These are phyloP conservation scores for Lordiphosa mommai DNA, from an alignment of 1,140 invertebrate species.

Conservation along the genomic window DNA sequence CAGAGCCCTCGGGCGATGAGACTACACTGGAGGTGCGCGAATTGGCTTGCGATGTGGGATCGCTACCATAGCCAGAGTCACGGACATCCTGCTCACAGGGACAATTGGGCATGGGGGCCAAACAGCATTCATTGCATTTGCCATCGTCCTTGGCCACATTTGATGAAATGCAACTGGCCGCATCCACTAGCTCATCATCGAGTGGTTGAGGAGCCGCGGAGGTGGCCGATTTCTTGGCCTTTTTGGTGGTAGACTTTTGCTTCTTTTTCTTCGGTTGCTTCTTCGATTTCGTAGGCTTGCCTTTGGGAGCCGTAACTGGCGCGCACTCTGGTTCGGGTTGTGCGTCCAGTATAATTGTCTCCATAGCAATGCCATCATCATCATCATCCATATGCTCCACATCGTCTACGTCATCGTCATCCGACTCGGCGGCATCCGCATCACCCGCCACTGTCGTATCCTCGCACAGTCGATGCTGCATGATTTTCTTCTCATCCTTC, in stretches of 20 bases:
- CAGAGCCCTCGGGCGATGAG: conserved; percentile 89
- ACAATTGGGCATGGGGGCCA: conserved; percentile 64
- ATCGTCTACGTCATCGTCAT: conserved; percentile 29
- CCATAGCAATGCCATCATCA: conserved; percentile 51
- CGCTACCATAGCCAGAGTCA: conserved; percentile 92
- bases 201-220: neutral
- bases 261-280: conserved; percentile 72
- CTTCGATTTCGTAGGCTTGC: conserved; percentile 67
- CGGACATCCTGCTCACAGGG: conserved; percentile 81
- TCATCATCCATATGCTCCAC: conserved; percentile 35
- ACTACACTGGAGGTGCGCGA: conserved; percentile 85
- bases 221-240: conserved; percentile 16
- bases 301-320: conserved; percentile 12
- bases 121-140: conserved; percentile 53
- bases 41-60: conserved; percentile 82
- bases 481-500: conserved; percentile 84
- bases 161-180: conserved; percentile 31
- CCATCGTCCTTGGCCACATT: conserved; percentile 23
- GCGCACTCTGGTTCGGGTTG: conserved; percentile 6
- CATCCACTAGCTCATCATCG: conserved; percentile 30
- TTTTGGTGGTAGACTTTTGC: conserved; percentile 48
- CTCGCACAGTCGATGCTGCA: conserved; percentile 58
- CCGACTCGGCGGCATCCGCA: conserved; percentile 27
- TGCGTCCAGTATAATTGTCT: neutral
- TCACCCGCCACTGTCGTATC: neutral